These are phyloP conservation scores for Psettodes erumei DNA, from an alignment of 2,113 vertebrate genomes.

Conservation along the genomic window DNA sequence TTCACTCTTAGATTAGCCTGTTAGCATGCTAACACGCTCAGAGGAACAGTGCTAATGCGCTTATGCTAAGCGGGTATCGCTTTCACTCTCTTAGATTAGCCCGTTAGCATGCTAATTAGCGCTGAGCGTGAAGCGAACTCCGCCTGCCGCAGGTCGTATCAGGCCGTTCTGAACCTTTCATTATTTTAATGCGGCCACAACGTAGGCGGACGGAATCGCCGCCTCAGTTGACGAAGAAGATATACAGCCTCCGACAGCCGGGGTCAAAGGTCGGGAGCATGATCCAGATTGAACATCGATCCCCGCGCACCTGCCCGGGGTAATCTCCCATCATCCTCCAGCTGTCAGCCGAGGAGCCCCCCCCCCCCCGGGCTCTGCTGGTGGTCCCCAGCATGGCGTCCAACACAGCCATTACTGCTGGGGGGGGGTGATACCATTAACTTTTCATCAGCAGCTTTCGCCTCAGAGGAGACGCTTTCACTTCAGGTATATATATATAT, in stretches of 20 bases:
- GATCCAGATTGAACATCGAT: conserved; percentile 62
- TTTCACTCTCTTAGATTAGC: too few species aligned
- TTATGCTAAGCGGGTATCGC: too few species aligned
- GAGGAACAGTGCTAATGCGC: neutral
- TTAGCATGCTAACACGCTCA: neutral
- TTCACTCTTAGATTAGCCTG: too few species aligned
- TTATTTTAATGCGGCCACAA: neutral
- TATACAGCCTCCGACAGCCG: conserved; percentile 19
- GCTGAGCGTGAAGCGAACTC: too few species aligned
- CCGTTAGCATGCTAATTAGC: too few species aligned
- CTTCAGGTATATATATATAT: neutral
- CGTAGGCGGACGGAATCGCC: neutral
- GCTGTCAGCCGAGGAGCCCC: conserved; percentile 40
- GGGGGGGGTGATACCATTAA: conserved; percentile 55
- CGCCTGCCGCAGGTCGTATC: too few species aligned
- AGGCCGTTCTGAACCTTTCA: neutral
- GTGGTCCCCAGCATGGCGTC: conserved; percentile 51
- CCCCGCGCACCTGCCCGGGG: conserved; percentile 40
- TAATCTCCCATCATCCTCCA: conserved; percentile 41
- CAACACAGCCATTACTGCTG: conserved; percentile 49
- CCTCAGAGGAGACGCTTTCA: conserved; percentile 11
- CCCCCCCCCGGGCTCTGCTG: conserved; percentile 36
- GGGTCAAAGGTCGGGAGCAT: conserved; percentile 52
- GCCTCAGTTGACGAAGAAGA: conserved; percentile 22
- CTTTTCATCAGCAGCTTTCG: conserved; percentile 50